Conservation (phyloP, 1,140 invertebrate species). For the Ladona fulva region DNA sequence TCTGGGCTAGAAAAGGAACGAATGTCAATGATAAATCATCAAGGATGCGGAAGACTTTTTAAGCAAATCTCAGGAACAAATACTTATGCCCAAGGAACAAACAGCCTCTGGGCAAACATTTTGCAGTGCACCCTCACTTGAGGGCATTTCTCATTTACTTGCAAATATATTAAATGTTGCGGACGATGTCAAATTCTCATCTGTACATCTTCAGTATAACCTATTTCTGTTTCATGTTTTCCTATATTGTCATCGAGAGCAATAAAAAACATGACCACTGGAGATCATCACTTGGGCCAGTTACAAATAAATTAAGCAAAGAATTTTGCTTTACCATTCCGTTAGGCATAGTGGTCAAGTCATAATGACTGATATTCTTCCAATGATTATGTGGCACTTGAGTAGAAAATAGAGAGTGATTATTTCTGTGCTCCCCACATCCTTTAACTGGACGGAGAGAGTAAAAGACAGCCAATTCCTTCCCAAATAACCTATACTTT, state of each 20-base stretch:
- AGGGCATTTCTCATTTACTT: background rate
- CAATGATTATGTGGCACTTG: background rate
- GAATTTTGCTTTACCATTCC: background rate
- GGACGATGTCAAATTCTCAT: too few relatives aligned
- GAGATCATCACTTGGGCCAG: background rate
- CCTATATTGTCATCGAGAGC: background rate
- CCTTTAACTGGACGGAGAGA: background rate
- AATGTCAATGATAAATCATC: background rate
- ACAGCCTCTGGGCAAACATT: background rate
- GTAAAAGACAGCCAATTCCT: background rate
- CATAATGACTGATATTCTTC: background rate
- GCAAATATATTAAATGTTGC: too few relatives aligned
- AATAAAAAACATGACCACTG: background rate
- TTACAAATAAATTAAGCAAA: background rate
- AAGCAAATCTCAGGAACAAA: slow-evolving; percentile 5
- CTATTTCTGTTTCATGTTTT: background rate
- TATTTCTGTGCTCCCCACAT: background rate
- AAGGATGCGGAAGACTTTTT: background rate
- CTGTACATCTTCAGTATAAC: too few relatives aligned
- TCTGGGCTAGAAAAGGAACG: background rate
- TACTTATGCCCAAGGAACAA: background rate
- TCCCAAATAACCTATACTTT: background rate
- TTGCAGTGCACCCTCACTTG: background rate
- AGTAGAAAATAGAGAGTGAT: background rate
- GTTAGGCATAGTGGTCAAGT: too few relatives aligned